These are phyloP conservation scores for Formica aserva DNA, from an alignment of 2,888 invertebrate genomes.

Conservation along the genomic window DNA sequence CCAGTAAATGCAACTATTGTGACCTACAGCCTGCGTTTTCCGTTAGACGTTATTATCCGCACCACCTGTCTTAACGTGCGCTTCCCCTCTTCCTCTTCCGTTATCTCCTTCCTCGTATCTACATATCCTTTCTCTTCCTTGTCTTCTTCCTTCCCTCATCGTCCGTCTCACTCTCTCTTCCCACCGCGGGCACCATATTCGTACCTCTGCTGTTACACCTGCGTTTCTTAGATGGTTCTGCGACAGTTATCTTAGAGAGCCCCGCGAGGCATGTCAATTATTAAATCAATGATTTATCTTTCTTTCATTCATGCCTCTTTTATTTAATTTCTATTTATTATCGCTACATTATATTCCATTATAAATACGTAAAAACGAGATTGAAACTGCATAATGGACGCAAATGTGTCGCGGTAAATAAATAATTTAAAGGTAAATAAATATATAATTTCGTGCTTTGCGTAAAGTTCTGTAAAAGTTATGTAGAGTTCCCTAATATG, in stretches of 20 bases:
- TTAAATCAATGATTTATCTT: conserved; percentile 36
- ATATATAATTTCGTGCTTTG: not conserved
- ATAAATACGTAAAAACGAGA: not conserved
- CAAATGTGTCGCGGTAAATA: not conserved
- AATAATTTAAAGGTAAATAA: not conserved
- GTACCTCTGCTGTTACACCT: conserved; percentile 66
- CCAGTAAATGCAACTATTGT: conserved; percentile 58
- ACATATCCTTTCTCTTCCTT: conserved; percentile 35
- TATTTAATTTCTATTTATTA: not conserved
- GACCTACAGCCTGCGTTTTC: conserved; percentile 71
- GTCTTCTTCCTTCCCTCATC: conserved; percentile 32
- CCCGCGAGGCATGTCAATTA: conserved; percentile 37
- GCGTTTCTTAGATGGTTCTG: conserved; percentile 62
- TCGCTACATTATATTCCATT: not conserved
- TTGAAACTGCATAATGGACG: not conserved
- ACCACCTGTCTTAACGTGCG: conserved; percentile 72
- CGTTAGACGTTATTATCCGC: conserved; percentile 74
- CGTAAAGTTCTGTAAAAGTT: not conserved
- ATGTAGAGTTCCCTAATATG: not conserved
- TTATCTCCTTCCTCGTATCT: conserved; percentile 68
- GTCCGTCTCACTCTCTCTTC: conserved; percentile 11
- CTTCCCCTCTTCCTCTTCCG: conserved; percentile 65
- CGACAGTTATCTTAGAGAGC: conserved; percentile 47
- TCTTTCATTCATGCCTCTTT: conserved; percentile 47
- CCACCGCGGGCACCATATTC: conserved; percentile 54